phyloP scores from a whole-genome alignment of 2,888 invertebrate species.

The Plemyria rubiginata region DNA sequence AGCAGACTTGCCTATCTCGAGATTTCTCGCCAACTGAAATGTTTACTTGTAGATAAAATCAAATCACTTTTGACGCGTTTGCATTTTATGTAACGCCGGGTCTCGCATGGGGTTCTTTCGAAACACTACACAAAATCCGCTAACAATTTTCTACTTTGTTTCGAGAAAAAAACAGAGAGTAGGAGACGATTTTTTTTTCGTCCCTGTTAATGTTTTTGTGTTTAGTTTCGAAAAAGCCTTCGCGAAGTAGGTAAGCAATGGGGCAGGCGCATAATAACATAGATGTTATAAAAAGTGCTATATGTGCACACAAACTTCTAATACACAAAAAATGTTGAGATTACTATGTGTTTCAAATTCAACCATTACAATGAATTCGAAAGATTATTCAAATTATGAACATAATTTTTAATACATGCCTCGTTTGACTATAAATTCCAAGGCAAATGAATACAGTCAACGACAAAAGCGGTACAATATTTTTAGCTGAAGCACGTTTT shows the following conservation, averaged over 20 bases:
- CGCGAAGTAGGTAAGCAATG: conserved; percentile 2
- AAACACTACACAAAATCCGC: no score
- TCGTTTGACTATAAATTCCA: conserved; percentile 34
- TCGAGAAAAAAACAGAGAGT: no score
- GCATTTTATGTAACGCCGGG: no score
- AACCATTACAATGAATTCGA: conserved; percentile 4
- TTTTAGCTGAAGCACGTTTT: not conserved
- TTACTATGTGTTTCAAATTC: conserved; percentile 15
- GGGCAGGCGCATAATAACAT: conserved; percentile 13
- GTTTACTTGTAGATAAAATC: not conserved
- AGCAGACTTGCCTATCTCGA: not conserved
- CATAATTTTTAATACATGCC: conserved; percentile 9
- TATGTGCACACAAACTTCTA: conserved; percentile 14
- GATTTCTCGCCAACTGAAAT: not conserved
- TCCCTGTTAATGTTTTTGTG: no score
- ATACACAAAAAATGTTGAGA: conserved; percentile 19
- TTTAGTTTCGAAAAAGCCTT: not conserved
- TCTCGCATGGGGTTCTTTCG: no score
- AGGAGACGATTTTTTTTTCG: no score
- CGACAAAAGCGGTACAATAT: conserved; percentile 29
- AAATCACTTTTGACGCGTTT: not conserved
- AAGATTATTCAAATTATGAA: conserved; percentile 6
- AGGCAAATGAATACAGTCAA: conserved; percentile 39
- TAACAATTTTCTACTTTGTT: no score
- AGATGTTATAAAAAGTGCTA: conserved; percentile 6